A percentile compares a stretch with the other conserved stretches of the same genome.
phyloP scores from a whole-genome alignment of 1,140 invertebrate genomes.

The Oreohelix idahoensis region DNA sequence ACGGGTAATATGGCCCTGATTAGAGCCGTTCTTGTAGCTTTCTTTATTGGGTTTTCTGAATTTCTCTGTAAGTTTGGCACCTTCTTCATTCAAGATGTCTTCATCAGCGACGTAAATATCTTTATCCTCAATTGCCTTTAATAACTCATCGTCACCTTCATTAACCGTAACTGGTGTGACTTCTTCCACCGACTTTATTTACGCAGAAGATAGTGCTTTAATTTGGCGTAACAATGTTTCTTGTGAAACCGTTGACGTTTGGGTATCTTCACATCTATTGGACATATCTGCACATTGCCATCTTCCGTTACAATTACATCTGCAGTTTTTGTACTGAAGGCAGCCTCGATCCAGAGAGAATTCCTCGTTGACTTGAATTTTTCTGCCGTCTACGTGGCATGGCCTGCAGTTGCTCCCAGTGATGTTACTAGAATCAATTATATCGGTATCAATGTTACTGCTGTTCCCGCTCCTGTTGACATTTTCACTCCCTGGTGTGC shows the following conservation, averaged over 20 bases:
- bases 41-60: background rate
- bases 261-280: background rate
- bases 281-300: constrained; percentile 18
- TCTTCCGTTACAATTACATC: constrained; percentile 26
- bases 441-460: background rate
- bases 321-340: constrained; percentile 6
- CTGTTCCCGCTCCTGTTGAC: background rate
- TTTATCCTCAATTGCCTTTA: background rate
- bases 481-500: background rate
- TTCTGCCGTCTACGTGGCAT: background rate
- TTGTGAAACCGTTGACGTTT: background rate
- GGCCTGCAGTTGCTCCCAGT: constrained; percentile 6
- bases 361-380: background rate
- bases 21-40: background rate
- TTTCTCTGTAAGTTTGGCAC: background rate
- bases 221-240: background rate
- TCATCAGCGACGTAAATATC: background rate
- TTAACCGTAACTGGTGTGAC: background rate
- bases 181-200: constrained; percentile 17
- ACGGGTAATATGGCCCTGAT: constrained; percentile 46
- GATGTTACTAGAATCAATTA: background rate
- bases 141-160: background rate
- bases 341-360: constrained; percentile 23
- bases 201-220: background rate
- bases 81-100: background rate